Conservation (phyloP, 2,113 vertebrate genomes). For the Callipepla squamata region DNA sequence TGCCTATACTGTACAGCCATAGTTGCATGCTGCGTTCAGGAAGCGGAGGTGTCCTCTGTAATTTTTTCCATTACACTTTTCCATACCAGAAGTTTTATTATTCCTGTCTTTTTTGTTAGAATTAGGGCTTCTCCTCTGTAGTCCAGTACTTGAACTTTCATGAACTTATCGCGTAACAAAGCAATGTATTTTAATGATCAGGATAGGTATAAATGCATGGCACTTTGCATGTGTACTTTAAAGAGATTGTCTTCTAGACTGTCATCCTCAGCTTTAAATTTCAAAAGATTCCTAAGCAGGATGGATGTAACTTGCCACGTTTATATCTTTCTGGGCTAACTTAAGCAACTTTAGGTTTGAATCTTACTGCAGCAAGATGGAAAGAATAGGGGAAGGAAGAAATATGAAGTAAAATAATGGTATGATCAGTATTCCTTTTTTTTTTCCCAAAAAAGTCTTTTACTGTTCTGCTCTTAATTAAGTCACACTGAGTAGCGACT, state of each 20-base stretch:
- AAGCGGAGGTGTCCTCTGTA: not conserved
- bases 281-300: not conserved
- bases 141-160: conserved; percentile 27
- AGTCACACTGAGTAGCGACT: conserved; percentile 54
- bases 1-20: conserved; percentile 11
- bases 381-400: not conserved
- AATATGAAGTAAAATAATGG: not conserved
- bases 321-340: not conserved
- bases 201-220: conserved; percentile 39
- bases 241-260: conserved; percentile 53
- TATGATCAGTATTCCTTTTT: not conserved
- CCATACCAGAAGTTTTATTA: not conserved
- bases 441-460: conserved; percentile 31
- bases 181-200: conserved; percentile 30
- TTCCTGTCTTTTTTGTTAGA: not conserved
- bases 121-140: conserved; percentile 18
- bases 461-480: conserved; percentile 48
- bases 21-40: conserved; percentile 42
- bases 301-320: not conserved
- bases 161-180: conserved; percentile 33
- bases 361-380: not conserved
- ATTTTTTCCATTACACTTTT: conserved; percentile 29
- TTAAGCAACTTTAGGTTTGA: not conserved
- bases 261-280: not conserved
- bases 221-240: conserved; percentile 48